These are phyloP conservation scores for Molossus molossus DNA, from an alignment of 2,797 vertebrate species.

Conservation along the genomic window DNA sequence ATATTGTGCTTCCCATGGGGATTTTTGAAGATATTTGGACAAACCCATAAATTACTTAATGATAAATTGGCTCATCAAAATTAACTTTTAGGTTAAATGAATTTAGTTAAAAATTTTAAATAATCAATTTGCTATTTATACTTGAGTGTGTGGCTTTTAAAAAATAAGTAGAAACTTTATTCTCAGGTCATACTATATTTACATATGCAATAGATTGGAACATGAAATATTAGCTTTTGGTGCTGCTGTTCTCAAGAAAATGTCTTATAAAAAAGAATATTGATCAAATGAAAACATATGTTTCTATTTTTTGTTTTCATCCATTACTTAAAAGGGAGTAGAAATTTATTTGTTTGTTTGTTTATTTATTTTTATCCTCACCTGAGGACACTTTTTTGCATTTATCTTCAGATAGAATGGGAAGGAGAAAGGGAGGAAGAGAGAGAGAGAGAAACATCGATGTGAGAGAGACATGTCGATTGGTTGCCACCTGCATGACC, in stretches of 20 bases:
- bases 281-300: not conserved
- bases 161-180: not conserved
- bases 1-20: not conserved
- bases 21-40: constrained; percentile 66
- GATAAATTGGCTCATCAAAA: constrained; percentile 83
- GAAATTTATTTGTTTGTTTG: not conserved
- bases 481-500: too few relatives aligned
- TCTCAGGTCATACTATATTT: not conserved
- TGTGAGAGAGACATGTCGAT: too few relatives aligned
- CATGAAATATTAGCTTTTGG: constrained; percentile 27
- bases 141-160: not conserved
- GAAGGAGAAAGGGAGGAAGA: too few relatives aligned
- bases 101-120: constrained; percentile 74
- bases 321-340: not conserved
- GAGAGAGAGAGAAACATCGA: too few relatives aligned
- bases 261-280: not conserved
- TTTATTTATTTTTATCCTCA: too few relatives aligned
- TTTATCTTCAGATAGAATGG: too few relatives aligned
- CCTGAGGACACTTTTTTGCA: too few relatives aligned
- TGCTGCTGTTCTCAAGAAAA: not conserved
- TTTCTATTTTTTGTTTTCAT: constrained; percentile 3
- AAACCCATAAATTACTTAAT: constrained; percentile 75
- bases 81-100: constrained; percentile 78
- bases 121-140: not conserved
- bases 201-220: not conserved